Base-by-base conservation (phyloP, 2,113 vertebrate species). In the Nerophis lumbriciformis region DNA sequence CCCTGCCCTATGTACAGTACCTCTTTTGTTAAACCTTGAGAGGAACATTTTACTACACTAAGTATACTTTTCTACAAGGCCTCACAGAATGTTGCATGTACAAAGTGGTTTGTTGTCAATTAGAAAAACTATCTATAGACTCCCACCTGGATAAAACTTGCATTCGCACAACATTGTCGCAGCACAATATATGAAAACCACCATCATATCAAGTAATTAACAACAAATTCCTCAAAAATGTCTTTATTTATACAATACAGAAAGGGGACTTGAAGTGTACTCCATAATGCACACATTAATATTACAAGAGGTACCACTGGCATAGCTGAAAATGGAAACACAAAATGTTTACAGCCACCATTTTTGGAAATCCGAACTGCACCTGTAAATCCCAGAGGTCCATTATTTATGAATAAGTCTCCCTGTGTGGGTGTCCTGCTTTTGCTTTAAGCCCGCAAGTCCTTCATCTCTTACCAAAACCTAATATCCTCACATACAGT, bases 381-480 rank as follows among this genome's bases (percentile, higher is more conserved):
- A 73, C 56, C 52, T 73, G 63, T 35, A 76, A 53, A 53, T 78
- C 73, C 61, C 71, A 66, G 63, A 62, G 71, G 73, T 35, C 45
- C 71, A 79, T 81, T 75, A 79, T 71, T 81, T 79, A 81, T 83
- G 67, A 63, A 83, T 81, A 67, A 75, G 59, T 52, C 59, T 72
- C 60, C 47, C 6, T 63, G 42, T 66, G 60, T 57, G 53, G 63
- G 13, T 59, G 58, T 74, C 60, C 73, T 72, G 63, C 52, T 82
- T 79, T 70, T 60, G 69, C 52, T 49, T 49, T 62, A 21, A 57
- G 55, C 55, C 39, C 38, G 4, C 39, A 45, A 8, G 42, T 37
- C 50, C 59, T 48, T 64, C 38, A 36, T 69, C 64, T 69, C 44
- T 66, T 54, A 36, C 45, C 48, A 28, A 63, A 59, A 38, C 38